Evolutionary conservation across 2,888 invertebrate genomes (phyloP).

Genomic region (Acanthopleura granulata): DNA sequence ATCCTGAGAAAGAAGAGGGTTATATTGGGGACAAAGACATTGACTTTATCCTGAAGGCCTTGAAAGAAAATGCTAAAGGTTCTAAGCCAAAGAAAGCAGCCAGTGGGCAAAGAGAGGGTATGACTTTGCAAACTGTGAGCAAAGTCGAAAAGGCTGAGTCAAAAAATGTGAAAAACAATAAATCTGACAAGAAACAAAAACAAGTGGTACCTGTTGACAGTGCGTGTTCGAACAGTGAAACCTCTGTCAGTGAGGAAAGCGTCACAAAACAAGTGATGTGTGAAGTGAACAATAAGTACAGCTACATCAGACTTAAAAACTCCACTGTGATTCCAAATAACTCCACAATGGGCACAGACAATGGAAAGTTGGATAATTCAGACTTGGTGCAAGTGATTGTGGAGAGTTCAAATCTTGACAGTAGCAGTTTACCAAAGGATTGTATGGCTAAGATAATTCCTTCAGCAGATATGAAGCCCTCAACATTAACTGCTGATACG

Average conservation of each 20-base stretch:
- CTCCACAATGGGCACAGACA: neutral
- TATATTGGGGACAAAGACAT: constrained; percentile 5
- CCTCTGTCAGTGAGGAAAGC: neutral
- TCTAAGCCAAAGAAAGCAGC: constrained; percentile 11
- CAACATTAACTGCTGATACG: neutral
- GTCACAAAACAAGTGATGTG: neutral
- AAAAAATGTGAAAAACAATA: constrained; percentile 28
- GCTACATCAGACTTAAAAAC: neutral
- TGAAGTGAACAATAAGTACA: neutral
- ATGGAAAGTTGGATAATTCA: neutral
- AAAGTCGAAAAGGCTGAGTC: constrained; percentile 31
- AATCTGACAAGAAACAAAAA: constrained; percentile 21
- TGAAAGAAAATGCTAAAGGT: neutral
- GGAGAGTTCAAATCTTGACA: neutral
- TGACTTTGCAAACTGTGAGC: constrained; percentile 20
- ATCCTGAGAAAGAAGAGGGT: neutral
- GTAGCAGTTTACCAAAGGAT: neutral
- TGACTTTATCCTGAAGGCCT: neutral
- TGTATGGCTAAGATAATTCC: neutral
- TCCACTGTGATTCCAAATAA: too few species aligned
- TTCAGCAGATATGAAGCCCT: neutral
- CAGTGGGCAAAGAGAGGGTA: constrained; percentile 29
- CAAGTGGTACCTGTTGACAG: neutral
- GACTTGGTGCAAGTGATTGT: neutral
- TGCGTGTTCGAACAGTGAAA: neutral